Conservation (phyloP, 2,888 invertebrate genomes). For the Empis stercorea region DNA sequence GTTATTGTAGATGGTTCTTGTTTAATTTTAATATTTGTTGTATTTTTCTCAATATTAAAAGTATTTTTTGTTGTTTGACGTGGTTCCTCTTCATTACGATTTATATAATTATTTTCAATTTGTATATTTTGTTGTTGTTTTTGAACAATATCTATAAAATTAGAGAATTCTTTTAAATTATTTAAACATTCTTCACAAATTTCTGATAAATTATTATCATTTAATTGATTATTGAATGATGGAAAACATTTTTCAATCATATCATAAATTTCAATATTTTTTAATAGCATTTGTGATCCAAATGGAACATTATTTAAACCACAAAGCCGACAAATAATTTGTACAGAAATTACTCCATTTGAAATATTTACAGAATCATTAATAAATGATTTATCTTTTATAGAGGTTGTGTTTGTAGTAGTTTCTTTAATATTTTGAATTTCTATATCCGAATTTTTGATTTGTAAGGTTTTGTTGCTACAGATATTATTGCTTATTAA, state of each 20-base stretch:
- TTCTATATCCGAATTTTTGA: too few species aligned
- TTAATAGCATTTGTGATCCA: neutral
- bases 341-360: neutral
- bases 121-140: slow-evolving; percentile 28
- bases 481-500: too few species aligned
- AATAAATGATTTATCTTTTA: neutral
- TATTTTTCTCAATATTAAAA: slow-evolving; percentile 7
- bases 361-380: neutral
- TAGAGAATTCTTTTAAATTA: slow-evolving; percentile 26
- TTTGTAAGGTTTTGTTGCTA: too few species aligned
- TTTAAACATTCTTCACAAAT: slow-evolving; percentile 26
- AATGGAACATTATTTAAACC: slow-evolving; percentile 14
- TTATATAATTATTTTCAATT: neutral
- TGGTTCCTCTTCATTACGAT: neutral
- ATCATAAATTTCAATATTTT: slow-evolving; percentile 30
- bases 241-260: slow-evolving; percentile 35
- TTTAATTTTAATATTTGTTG: slow-evolving; percentile 25
- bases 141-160: slow-evolving; percentile 31
- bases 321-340: slow-evolving; percentile 27
- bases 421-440: neutral
- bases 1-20: slow-evolving; percentile 24
- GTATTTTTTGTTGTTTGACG: neutral
- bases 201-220: slow-evolving; percentile 30
- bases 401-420: neutral
- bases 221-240: slow-evolving; percentile 30